These are phyloP conservation scores for Parnassius orleans DNA, from an alignment of 2,888 invertebrate genomes.

Conservation along the genomic window DNA sequence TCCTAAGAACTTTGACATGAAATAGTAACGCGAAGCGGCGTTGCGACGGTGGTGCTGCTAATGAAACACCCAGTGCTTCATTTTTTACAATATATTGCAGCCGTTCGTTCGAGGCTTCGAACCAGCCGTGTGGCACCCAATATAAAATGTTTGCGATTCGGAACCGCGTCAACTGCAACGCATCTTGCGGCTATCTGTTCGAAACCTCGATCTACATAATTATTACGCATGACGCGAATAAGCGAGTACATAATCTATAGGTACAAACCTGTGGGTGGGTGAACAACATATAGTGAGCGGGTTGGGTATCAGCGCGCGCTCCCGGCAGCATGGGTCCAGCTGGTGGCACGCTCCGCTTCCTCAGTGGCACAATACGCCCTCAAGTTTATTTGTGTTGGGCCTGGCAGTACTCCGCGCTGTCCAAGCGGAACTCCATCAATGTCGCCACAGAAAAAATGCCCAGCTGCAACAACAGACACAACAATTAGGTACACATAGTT, in stretches of 20 bases:
- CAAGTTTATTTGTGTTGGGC: conserved; percentile 96
- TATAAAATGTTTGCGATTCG: no score
- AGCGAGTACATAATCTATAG: background rate
- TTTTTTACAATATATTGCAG: no score
- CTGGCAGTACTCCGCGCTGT: conserved; percentile 99
- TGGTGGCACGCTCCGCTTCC: conserved; percentile 49
- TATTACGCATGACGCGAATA: background rate
- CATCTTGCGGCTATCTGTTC: no score
- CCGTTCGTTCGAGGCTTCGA: no score
- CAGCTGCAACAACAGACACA: conserved; percentile 83
- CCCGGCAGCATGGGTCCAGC: conserved; percentile 71
- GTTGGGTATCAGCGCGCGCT: conserved; percentile 57
- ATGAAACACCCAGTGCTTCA: no score
- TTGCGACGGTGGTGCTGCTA: no score
- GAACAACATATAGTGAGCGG: conserved; percentile 59
- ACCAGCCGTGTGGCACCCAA: no score
- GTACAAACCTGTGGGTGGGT: conserved; percentile 60
- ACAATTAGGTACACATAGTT: background rate
- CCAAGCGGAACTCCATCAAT: conserved; percentile 99
- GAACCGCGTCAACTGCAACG: no score
- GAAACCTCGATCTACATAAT: background rate
- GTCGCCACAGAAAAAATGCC: conserved; percentile 93
- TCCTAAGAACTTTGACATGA: no score
- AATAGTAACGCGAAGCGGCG: no score
- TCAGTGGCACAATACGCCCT: conserved; percentile 54